These are phyloP conservation scores for Ciona savignyi DNA, from an alignment of 23 tunicate genomes.

Conservation along the genomic window DNA sequence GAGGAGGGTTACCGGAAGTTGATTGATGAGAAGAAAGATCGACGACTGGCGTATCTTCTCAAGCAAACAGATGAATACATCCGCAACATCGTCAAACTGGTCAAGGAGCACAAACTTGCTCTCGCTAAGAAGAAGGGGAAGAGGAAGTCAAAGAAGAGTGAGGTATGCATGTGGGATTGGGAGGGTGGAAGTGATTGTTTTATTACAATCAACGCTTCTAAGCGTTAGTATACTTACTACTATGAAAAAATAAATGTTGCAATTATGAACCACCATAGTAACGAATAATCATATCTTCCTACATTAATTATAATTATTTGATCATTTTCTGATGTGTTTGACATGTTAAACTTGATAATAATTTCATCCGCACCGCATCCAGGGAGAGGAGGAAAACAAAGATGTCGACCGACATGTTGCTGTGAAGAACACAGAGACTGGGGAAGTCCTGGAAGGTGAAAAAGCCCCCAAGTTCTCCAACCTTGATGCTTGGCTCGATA, in stretches of 20 bases:
- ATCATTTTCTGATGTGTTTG: neutral
- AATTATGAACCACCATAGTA: neutral
- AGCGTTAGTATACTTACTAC: too few relatives aligned
- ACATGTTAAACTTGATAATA: neutral
- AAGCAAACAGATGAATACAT: constrained; percentile 96
- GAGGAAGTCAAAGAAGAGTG: constrained; percentile 53
- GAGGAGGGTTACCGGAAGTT: constrained; percentile 98
- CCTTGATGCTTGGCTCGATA: constrained; percentile 76
- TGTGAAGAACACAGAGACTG: constrained; percentile 86
- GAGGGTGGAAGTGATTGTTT: too few relatives aligned
- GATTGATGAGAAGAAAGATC: constrained; percentile 94
- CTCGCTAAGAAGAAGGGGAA: constrained; percentile 97
- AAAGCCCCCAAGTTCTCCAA: constrained; percentile 67
- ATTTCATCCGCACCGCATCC: neutral
- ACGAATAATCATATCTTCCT: neutral
- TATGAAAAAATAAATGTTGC: neutral
- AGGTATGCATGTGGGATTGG: neutral
- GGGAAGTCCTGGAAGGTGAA: constrained; percentile 78
- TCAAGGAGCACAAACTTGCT: constrained; percentile 86
- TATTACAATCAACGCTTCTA: too few relatives aligned
- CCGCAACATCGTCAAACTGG: constrained; percentile 77
- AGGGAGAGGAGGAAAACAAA: constrained; percentile 18
- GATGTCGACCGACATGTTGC: constrained; percentile 69
- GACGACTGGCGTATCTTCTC: constrained; percentile 93
- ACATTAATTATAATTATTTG: neutral